Evolutionary conservation across 2,113 vertebrate species (phyloP).

Genomic region (Stegostoma tigrinum): DNA sequence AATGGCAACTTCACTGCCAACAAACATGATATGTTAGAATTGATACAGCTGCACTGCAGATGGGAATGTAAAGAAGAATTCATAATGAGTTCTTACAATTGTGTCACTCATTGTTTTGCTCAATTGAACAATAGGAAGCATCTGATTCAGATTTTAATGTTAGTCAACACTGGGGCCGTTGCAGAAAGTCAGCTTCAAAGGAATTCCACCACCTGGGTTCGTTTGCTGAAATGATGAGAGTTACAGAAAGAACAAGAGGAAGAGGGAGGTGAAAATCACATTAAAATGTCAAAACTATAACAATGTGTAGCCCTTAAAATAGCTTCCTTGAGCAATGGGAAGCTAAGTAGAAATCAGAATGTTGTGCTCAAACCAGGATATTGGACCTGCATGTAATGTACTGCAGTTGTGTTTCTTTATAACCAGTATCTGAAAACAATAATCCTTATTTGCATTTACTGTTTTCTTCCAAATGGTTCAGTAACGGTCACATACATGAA

Average conservation of each 20-base stretch:
- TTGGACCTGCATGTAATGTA: background rate
- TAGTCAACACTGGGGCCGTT: background rate
- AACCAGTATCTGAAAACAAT: background rate
- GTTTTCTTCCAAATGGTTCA: background rate
- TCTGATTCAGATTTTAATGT: background rate
- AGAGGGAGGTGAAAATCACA: background rate
- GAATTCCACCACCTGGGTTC: background rate
- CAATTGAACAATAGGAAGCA: background rate
- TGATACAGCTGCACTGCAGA: background rate
- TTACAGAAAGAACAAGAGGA: background rate
- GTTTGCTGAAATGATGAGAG: background rate
- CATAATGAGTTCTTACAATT: background rate
- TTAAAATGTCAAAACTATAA: background rate
- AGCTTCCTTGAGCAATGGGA: background rate
- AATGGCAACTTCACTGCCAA: background rate
- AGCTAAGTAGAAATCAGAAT: background rate
- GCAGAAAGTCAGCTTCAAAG: background rate
- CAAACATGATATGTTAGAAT: background rate
- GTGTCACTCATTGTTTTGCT: background rate
- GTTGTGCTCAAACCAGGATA: background rate
- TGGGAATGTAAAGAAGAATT: background rate
- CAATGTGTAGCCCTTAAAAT: background rate
- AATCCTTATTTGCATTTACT: background rate
- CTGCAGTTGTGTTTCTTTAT: background rate
- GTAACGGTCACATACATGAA: background rate